Conservation (phyloP, 2,797 vertebrate genomes). For the Kryptopterus vitreolus region DNA sequence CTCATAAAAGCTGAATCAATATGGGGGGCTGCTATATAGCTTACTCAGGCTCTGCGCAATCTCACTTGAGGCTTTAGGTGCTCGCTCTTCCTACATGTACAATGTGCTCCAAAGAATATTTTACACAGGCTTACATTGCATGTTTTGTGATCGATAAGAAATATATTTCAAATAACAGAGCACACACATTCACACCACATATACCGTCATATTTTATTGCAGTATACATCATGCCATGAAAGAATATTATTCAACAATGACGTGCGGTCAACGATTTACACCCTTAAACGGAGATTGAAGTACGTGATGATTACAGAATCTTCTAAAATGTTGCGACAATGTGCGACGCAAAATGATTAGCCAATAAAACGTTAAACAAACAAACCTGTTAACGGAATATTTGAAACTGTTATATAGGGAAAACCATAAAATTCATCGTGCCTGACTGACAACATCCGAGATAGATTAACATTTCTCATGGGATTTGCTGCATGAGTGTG, state of each 20-base stretch:
- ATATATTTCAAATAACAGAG: not conserved
- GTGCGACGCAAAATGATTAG: not conserved
- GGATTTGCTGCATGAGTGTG: not conserved
- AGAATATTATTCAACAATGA: not conserved
- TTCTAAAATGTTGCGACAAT: not conserved
- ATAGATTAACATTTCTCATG: not conserved
- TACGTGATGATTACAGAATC: not conserved
- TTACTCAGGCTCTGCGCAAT: conserved; percentile 52
- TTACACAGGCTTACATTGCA: not conserved
- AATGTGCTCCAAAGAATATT: not conserved
- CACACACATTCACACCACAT: not conserved
- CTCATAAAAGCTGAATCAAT: conserved; percentile 64
- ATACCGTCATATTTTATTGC: not conserved
- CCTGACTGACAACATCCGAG: not conserved
- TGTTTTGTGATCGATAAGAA: not conserved
- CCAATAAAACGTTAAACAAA: not conserved
- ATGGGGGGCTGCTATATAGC: conserved; percentile 39
- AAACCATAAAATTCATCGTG: not conserved
- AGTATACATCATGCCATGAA: not conserved
- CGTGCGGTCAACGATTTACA: not conserved
- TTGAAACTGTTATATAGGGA: not conserved
- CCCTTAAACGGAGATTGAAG: not conserved
- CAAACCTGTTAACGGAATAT: not conserved
- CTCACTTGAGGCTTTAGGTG: conserved; percentile 6
- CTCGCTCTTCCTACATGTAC: not conserved